Evolutionary conservation across 2,797 vertebrate genomes (phyloP).

Genomic region (Mus spretus): DNA sequence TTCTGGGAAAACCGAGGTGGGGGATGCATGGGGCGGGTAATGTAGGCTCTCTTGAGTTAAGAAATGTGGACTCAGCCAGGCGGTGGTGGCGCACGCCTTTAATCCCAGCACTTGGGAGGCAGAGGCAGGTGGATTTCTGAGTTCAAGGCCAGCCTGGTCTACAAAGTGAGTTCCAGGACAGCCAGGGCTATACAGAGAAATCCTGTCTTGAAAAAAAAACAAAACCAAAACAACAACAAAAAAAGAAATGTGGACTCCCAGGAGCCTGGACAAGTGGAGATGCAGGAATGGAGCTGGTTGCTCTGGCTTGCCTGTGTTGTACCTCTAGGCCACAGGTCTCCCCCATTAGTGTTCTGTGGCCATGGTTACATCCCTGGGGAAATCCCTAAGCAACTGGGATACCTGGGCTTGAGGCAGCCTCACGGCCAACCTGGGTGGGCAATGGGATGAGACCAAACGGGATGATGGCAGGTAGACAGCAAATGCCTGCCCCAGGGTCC

Average conservation of each 20-base stretch:
- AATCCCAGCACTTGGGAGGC: too few relatives aligned
- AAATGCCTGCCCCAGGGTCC: background rate
- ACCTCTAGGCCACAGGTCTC: background rate
- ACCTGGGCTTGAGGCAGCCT: background rate
- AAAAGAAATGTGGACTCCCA: background rate
- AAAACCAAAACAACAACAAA: too few relatives aligned
- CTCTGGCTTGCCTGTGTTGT: background rate
- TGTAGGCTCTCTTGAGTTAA: constrained; percentile 17
- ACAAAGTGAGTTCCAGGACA: too few relatives aligned
- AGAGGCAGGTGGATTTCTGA: too few relatives aligned
- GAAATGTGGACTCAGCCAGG: background rate
- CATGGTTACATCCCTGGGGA: background rate
- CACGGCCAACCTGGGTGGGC: background rate
- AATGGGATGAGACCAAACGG: background rate
- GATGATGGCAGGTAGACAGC: background rate
- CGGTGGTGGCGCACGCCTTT: too few relatives aligned
- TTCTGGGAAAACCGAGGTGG: constrained; percentile 19
- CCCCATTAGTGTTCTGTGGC: fast-evolving
- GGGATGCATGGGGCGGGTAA: background rate
- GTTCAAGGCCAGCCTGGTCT: too few relatives aligned
- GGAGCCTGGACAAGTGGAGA: background rate
- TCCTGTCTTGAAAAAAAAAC: too few relatives aligned
- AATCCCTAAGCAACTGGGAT: background rate
- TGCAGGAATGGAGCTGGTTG: background rate
- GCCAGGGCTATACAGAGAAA: too few relatives aligned